These are phyloP conservation scores for Sesamia inferens DNA, from an alignment of 2,888 invertebrate genomes.

Conservation along the genomic window DNA sequence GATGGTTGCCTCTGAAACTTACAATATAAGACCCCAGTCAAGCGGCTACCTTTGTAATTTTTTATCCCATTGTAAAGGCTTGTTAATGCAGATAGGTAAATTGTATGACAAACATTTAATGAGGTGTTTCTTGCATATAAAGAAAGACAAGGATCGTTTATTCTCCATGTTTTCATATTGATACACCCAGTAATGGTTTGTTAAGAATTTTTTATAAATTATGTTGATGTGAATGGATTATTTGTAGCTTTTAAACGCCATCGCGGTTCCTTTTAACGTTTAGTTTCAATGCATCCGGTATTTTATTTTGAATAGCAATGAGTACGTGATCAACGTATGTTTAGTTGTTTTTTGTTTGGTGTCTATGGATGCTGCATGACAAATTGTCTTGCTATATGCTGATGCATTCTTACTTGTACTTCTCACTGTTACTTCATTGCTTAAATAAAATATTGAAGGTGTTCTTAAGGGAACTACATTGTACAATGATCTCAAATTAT, in stretches of 20 bases:
- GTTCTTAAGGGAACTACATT: constrained; percentile 2
- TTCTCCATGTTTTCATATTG: constrained; percentile 72
- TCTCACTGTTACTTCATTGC: not conserved
- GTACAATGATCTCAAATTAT: not conserved
- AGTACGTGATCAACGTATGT: constrained; percentile 70
- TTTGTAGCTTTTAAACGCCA: constrained; percentile 77
- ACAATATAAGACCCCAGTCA: constrained; percentile 44
- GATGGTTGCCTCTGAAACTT: constrained; percentile 51
- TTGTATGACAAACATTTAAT: constrained; percentile 82
- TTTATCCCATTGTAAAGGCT: constrained; percentile 79
- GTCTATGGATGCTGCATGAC: constrained; percentile 25
- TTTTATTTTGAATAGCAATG: constrained; percentile 76
- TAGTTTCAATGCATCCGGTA: constrained; percentile 76
- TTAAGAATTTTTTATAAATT: constrained; percentile 77
- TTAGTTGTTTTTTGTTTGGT: constrained; percentile 40
- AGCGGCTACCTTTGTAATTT: constrained; percentile 79
- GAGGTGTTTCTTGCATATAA: constrained; percentile 81
- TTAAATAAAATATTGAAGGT: not conserved
- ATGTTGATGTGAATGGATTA: constrained; percentile 76
- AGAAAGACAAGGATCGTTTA: constrained; percentile 69
- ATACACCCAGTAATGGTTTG: constrained; percentile 69
- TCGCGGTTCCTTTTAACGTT: constrained; percentile 71
- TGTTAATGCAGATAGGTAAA: constrained; percentile 75
- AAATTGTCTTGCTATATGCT: constrained; percentile 28
- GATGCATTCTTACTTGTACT: not conserved